Evolutionary conservation across 2,113 vertebrate species (phyloP), one percentile per base, ranked within the genome.

Genomic region (Forbesichthys papilliferus): DNA sequence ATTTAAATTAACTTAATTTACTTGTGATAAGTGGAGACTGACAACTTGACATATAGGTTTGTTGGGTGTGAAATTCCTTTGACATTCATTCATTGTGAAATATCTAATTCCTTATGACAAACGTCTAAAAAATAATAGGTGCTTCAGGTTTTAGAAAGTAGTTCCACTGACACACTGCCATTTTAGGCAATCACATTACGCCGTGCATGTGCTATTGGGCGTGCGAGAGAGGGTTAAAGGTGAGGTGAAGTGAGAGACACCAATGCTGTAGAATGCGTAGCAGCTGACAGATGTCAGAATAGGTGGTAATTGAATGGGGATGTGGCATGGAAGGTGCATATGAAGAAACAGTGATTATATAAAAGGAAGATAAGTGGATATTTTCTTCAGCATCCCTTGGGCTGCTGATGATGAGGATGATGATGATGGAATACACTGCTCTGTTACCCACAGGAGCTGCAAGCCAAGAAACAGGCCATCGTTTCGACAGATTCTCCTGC

Each of bases 391-490:
- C n/a, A n/a, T 62, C n/a, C n/a, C 2, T 51, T 68, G 1, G 42
- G 13, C 13, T 56, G 13, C 27, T 76, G 51, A 80, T 14, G 11
- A 73, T 76, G 51, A 80, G 11, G 11, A 73, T 14, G 11, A 73
- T 56, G 13, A 42, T 76, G 51, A 80, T 14, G 11, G 71, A 60
- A 9, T 5, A 6, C 20, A 16, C 58, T 61, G 42, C 70, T 67
- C 5, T 68, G 61, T 18, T 76, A 1, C 80, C 64, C 68, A 62
- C 85, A 98, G 96, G 97, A 98, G 96, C 85, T 96, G 96, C 91
- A 98, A 98, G 42, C 95, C 96, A 58, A 92, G 96, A 86, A 98
- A 96, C 81, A 92, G 97, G 3, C 97, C 97, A 0, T 98, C 96
- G 18, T 99, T 99, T 89, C 90, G 97, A 58, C 97, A 99, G 92